Base-by-base conservation (phyloP, 2,888 invertebrate genomes). In the Eupithecia centaureata region DNA sequence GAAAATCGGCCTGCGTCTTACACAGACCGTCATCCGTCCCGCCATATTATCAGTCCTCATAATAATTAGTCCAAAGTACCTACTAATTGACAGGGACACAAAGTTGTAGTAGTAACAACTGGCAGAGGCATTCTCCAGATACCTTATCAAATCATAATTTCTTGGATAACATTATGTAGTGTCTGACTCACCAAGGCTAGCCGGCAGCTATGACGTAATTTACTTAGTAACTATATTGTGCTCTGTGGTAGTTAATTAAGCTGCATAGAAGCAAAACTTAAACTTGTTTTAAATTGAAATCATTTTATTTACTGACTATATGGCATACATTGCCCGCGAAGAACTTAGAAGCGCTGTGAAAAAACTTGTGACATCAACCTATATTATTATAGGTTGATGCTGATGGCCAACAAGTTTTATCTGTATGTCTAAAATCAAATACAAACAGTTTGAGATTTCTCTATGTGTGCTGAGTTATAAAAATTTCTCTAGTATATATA, bases 101-200 rank as follows among this genome's bases (percentile, higher is more conserved):
- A 12, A 12, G 1, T 12, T 7, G 2, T 15, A 10, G 47, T 42
- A 38, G 38, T 8, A 47, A 18, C 18, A 18, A 18, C 18, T 18
- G 8, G 10, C 18, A 47, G 42, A 42, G 47, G 18, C 18, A 47
- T 22, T 22, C 47, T 22, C 47, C 25, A 35, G 64, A 61, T 38
- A 52, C 70, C 56, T 70, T 72, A 72, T 73, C 73, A 68, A 71
- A 70, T 72, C 73, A 62, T 75, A 71, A 72, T 73, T 72, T 71
- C 64, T 67, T 27, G 51, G 73, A 75, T 73, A 75, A 71, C 70
- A 75, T 67, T 63, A 28, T 28, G 22, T 22, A 22, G 65, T 68
- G 42, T 63, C 71, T 75, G 74, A 75, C 67, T 73, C 74, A 75
- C n/a, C 60, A 75, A 76, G 74, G 76, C 67, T 61, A 38, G 42